Conservation (phyloP, 2,113 vertebrate species). For the Ursus arctos region DNA sequence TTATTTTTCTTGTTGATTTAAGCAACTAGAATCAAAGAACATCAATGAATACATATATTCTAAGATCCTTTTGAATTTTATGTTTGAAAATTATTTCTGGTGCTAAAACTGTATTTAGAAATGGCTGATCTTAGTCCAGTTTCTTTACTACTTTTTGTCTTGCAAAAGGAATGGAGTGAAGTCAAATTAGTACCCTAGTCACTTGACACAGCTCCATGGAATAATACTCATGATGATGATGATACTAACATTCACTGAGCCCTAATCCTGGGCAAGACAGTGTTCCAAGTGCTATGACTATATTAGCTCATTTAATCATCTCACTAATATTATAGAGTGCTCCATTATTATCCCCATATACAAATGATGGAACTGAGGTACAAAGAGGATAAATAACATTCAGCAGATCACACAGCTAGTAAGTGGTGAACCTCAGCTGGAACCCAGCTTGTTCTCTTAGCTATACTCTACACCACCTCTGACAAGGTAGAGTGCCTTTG, state of each 20-base stretch:
- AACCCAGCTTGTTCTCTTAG: background rate
- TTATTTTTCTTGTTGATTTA: background rate
- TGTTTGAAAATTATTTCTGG: slow-evolving; percentile 14
- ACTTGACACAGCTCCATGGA: background rate
- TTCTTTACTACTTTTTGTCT: background rate
- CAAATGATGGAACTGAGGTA: background rate
- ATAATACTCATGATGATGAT: background rate
- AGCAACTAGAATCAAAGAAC: background rate
- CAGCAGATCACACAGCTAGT: background rate
- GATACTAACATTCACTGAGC: background rate
- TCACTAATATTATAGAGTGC: background rate
- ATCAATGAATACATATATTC: background rate
- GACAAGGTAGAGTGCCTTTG: background rate
- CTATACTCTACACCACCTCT: background rate
- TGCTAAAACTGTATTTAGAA: background rate
- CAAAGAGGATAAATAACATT: background rate
- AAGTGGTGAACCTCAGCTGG: background rate
- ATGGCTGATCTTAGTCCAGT: background rate
- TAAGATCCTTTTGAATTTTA: background rate
- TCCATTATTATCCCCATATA: background rate
- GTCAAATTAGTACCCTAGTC: background rate
- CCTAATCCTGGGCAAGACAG: background rate
- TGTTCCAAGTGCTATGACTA: background rate
- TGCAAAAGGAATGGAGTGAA: background rate
- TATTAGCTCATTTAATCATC: slow-evolving; percentile 27